phyloP scores from a whole-genome alignment of 2,888 invertebrate genomes.

The Cheilosia grossa region DNA sequence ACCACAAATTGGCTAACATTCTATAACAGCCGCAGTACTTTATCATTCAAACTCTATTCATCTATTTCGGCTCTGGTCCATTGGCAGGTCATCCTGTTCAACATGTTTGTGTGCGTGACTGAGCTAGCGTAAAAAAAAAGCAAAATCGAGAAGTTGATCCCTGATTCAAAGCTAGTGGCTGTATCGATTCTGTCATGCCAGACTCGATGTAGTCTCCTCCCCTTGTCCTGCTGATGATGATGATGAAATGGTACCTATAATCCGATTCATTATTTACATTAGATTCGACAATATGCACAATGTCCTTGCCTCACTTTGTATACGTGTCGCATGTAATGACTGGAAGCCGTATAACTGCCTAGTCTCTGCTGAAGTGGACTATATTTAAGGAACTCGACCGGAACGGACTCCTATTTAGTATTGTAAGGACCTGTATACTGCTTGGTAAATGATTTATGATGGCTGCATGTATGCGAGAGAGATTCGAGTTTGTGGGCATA shows the following conservation, averaged over 20 bases:
- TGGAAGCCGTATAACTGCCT: slow-evolving; percentile 41
- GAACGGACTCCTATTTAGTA: slow-evolving; percentile 36
- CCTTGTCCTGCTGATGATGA: slow-evolving; percentile 1
- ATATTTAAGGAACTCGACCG: slow-evolving; percentile 24
- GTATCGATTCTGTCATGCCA: slow-evolving; percentile 36
- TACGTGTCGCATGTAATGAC: slow-evolving; percentile 33
- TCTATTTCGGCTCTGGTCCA: slow-evolving; percentile 19
- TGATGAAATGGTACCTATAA: slow-evolving; percentile 51
- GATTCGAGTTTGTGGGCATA: slow-evolving; percentile 7
- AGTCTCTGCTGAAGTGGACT: slow-evolving; percentile 29
- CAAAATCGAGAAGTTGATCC: slow-evolving; percentile 31
- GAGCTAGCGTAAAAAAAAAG: slow-evolving; percentile 5
- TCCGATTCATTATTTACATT: slow-evolving; percentile 73
- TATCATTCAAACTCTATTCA: slow-evolving; percentile 44
- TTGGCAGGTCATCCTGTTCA: slow-evolving; percentile 37
- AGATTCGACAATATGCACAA: slow-evolving; percentile 63
- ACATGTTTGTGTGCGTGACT: background rate
- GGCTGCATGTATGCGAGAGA: slow-evolving; percentile 30
- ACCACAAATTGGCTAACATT: slow-evolving; percentile 51
- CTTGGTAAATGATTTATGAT: slow-evolving; percentile 47
- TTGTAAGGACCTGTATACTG: slow-evolving; percentile 35
- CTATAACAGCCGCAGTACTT: slow-evolving; percentile 47
- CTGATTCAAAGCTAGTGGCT: slow-evolving; percentile 16
- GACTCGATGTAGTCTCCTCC: slow-evolving; percentile 10
- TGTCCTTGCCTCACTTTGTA: slow-evolving; percentile 44